Conservation (phyloP, 2,888 invertebrate genomes). For the Stenchaetothrips biformis region DNA sequence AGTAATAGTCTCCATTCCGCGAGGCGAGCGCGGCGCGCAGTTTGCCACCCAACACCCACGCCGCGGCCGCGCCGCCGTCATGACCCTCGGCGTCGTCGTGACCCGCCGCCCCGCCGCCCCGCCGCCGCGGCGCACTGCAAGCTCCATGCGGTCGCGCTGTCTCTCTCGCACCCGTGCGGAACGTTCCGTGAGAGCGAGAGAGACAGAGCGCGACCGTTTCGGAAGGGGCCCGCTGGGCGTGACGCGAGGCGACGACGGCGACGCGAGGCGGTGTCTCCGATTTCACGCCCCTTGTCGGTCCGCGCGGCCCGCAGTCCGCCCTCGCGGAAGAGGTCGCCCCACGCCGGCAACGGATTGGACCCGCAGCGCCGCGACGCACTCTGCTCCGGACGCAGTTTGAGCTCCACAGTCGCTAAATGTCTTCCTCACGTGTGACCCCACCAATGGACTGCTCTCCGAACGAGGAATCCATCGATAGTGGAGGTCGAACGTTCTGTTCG, state of each 20-base stretch:
- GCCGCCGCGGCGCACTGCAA: too few relatives aligned
- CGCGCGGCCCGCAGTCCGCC: not conserved
- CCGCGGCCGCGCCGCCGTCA: not conserved
- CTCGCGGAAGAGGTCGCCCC: not conserved
- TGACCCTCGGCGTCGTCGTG: too few relatives aligned
- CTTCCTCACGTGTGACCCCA: too few relatives aligned
- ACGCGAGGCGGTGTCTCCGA: not conserved
- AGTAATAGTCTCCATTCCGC: not conserved
- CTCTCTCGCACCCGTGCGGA: not conserved
- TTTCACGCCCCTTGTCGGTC: not conserved
- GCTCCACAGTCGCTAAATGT: too few relatives aligned
- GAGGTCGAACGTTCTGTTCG: too few relatives aligned
- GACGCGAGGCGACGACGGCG: not conserved
- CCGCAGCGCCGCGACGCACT: not conserved
- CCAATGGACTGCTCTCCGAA: too few relatives aligned
- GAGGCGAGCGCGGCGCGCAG: not conserved
- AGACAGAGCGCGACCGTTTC: not conserved
- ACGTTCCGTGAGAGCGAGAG: not conserved
- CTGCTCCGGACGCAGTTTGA: not conserved
- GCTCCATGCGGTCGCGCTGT: too few relatives aligned
- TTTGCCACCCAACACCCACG: not conserved
- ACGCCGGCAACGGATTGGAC: not conserved
- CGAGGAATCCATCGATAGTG: too few relatives aligned
- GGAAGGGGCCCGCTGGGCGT: conserved; percentile 21
- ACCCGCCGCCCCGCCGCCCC: too few relatives aligned